phyloP scores from a whole-genome alignment of 2,113 vertebrate genomes.

The Coreoperca whiteheadi region DNA sequence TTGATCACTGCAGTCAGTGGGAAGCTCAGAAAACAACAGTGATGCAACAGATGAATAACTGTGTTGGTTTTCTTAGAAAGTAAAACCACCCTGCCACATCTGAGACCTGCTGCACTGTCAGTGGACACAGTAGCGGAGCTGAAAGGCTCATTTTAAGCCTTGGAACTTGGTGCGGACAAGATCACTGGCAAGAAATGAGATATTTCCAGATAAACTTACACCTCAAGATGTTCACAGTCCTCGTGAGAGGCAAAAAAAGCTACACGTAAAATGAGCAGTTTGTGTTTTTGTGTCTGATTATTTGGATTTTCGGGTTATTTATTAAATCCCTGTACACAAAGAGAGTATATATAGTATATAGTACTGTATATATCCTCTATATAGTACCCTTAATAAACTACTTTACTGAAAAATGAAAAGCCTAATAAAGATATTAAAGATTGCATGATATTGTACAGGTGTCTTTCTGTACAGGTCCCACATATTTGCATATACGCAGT shows the following conservation, averaged over 20 bases:
- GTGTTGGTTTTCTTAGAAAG: constrained; percentile 41
- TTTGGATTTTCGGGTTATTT: not conserved
- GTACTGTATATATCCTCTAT: too few species aligned
- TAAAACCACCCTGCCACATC: constrained; percentile 51
- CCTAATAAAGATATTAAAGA: not conserved
- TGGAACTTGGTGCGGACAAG: not conserved
- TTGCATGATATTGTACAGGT: not conserved
- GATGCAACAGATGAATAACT: constrained; percentile 16
- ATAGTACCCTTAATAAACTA: not conserved
- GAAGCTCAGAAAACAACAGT: not conserved
- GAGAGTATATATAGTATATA: too few species aligned
- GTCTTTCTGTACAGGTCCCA: not conserved
- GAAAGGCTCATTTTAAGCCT: not conserved
- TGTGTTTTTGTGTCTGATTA: not conserved
- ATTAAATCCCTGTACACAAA: not conserved
- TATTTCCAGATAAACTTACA: not conserved
- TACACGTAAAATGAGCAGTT: not conserved
- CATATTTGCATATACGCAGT: not conserved
- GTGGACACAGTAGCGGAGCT: not conserved
- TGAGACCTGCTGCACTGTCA: not conserved
- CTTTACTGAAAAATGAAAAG: too few species aligned
- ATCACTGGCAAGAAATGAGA: not conserved
- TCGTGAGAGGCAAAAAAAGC: not conserved
- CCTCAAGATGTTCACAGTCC: not conserved
- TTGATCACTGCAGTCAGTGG: not conserved